Base-by-base conservation (phyloP, 30 jellyfish, hydroid and myxozoan genomes). In the Cassiopea andromeda region DNA sequence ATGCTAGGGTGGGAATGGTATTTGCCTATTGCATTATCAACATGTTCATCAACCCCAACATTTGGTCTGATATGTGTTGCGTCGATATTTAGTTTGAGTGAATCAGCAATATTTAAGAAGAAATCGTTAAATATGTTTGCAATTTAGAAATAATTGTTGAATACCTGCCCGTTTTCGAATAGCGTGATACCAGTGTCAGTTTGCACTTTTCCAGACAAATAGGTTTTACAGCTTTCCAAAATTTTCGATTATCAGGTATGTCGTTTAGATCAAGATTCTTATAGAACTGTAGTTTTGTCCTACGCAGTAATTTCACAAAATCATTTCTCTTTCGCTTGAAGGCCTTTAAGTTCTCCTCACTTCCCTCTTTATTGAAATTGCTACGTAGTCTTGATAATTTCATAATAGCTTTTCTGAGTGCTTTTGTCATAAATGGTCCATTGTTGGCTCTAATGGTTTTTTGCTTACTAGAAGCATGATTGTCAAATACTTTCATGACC, bases 371-470 rank as follows among this genome's bases (percentile, higher is more conserved):
- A 81, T 5, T 75, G 71, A 71, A 85, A 43, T 57, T 85, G 44
- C 73, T 85, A 38, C 87, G 85, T 18, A 85, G 44, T 74, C 47
- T 85, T 46, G 47, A 49, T 66, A 87, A 79, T n/a, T 71, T 66
- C 92, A 85, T 71, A 46, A 58, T 71, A 27, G 82, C 92, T 73
- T 71, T 85, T 9, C 86, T 78, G 50, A 85, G 73, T 45, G 85
- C 92, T 50, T 85, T 85, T 50, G 92, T 85, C 85, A 70, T 85
- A 72, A 57, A 85, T 71, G 79, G 92, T 58, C 92, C 92, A 70
- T 83, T 77, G 64, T 60, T 64, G 44, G 90, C 71, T 7, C 90
- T 84, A 7, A 61, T 1, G 38, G 6, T 43, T 69, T 85, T 73
- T 59, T 15, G 71, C 83, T 70, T 73, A 61, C 46, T 19, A 69